Evolutionary conservation across 2,113 vertebrate genomes (phyloP).

Genomic region (Xenus cinereus): DNA sequence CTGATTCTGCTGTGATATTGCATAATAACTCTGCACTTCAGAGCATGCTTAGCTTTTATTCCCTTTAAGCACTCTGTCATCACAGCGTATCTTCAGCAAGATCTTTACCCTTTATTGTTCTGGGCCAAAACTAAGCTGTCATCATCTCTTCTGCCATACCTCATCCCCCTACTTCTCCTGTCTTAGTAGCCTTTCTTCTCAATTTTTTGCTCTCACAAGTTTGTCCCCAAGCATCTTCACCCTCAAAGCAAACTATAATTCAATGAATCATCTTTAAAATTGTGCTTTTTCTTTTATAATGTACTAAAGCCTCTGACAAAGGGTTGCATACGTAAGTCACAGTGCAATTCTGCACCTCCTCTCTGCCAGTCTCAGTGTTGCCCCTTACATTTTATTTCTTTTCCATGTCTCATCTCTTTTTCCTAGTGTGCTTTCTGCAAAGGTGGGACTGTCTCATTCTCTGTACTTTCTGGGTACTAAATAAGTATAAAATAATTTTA

Average conservation of each 20-base stretch:
- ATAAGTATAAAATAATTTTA: neutral
- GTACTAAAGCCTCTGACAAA: neutral
- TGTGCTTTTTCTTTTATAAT: neutral
- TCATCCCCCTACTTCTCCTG: neutral
- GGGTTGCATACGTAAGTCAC: neutral
- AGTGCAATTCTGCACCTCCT: neutral
- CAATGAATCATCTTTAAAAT: neutral
- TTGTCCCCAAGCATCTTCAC: conserved; percentile 17
- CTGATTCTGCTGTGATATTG: conserved; percentile 46
- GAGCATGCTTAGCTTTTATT: conserved; percentile 47
- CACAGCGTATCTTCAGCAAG: conserved; percentile 3
- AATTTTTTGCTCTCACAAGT: neutral
- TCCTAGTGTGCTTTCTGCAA: neutral
- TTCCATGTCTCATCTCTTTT: neutral
- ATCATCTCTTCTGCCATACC: conserved; percentile 22
- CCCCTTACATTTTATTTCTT: neutral
- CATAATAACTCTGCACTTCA: conserved; percentile 47
- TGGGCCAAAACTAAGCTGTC: conserved; percentile 51
- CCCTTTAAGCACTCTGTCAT: conserved; percentile 47
- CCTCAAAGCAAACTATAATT: conserved; percentile 24
- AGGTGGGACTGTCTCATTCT: neutral
- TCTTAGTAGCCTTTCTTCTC: neutral
- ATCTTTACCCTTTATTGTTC: conserved; percentile 41
- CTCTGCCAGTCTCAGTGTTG: neutral
- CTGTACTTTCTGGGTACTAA: neutral